Base-by-base conservation (phyloP, 2,113 vertebrate species). In the Cepphus grylle region DNA sequence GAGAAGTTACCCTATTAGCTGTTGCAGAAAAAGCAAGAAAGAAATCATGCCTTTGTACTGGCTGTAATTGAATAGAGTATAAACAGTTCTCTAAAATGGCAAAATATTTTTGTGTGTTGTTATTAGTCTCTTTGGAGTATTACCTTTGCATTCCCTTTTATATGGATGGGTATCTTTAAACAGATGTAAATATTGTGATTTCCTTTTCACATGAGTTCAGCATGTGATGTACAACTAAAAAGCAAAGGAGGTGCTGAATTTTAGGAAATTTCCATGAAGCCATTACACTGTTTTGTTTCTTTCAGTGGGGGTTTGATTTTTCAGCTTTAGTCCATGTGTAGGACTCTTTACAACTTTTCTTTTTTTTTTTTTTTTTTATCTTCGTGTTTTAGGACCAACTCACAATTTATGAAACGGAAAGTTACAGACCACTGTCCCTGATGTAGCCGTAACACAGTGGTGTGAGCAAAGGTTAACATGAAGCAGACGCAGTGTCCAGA, bases 101-200 rank as follows among this genome's bases (percentile, higher is more conserved):
- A 97, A 92, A 97, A 96, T 97, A 97, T 96, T 96, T 97, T 92
- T 94, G 85, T 93, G 73, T 93, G 94, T 97, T 95, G 88, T 94
- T 97, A 94, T 81, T 93, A 96, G 78, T 94, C 91, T 95, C 74
- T 96, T 96, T 97, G 87, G 76, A 94, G 92, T 93, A n/a, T 93
- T 98, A 79, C 52, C 82, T 96, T 90, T 91, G 94, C 94, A 94
- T 94, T 96, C 72, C 45, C 78, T 97, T 98, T 97, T 97, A 94
- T 97, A 94, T 84, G 80, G 91, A 58, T 95, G 58, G 81, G 91
- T 95, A 61, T 77, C 72, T 91, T 97, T 97, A 95, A 67, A 96
- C 91, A 97, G 89, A 92, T 67, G 77, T 88, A 88, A 94, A 88
- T 97, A 95, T 58, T 94, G 62, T 95, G 82, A 91, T 96, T 96